A percentile compares a stretch with the other conserved stretches of the same genome.
phyloP scores from a whole-genome alignment of 2,888 invertebrate species.

The Marronus borbonicus region DNA sequence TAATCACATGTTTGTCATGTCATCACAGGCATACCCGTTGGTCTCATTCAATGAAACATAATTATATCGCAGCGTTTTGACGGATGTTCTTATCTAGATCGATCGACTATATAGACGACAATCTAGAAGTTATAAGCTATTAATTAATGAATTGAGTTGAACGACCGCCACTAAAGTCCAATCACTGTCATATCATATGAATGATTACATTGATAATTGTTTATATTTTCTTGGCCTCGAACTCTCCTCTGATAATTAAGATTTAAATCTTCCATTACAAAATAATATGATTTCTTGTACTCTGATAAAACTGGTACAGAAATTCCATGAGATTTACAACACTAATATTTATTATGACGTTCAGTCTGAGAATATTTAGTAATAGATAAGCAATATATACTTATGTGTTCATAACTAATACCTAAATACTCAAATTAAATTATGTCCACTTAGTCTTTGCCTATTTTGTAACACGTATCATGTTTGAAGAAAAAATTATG shows the following conservation, averaged over 20 bases:
- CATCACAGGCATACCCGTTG: slow-evolving; percentile 27
- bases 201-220: slow-evolving; percentile 64
- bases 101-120: slow-evolving; percentile 49
- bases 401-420: background rate
- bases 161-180: slow-evolving; percentile 55
- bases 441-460: too few relatives aligned
- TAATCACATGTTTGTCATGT: slow-evolving; percentile 34
- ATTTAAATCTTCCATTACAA: slow-evolving; percentile 58
- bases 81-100: slow-evolving; percentile 51
- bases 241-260: slow-evolving; percentile 59
- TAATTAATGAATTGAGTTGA: slow-evolving; percentile 51
- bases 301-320: slow-evolving; percentile 48
- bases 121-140: slow-evolving; percentile 52
- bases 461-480: too few relatives aligned
- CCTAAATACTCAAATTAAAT: too few relatives aligned
- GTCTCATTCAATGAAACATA: slow-evolving; percentile 42
- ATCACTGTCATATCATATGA: slow-evolving; percentile 63
- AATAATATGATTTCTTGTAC: slow-evolving; percentile 56
- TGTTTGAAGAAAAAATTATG: too few relatives aligned
- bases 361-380: background rate
- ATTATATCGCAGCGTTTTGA: slow-evolving; percentile 50
- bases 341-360: slow-evolving; percentile 9
- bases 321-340: slow-evolving; percentile 36
- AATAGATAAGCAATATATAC: background rate
- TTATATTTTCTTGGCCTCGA: slow-evolving; percentile 64